Evolutionary conservation across 2,797 vertebrate species (phyloP).

Genomic region (Falco cherrug): DNA sequence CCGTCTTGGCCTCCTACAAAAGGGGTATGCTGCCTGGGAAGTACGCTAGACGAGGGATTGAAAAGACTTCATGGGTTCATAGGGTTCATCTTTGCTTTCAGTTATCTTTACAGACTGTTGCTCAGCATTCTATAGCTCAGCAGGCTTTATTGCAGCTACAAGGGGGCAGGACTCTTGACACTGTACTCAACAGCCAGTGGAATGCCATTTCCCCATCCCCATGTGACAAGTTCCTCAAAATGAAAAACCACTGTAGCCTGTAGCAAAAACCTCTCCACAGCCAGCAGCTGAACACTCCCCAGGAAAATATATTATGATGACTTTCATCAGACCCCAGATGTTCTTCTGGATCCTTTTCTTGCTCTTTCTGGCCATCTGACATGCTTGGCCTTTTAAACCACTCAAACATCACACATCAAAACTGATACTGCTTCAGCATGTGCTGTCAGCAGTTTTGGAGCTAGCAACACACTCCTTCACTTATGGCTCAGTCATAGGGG

Average conservation of each 20-base stretch:
- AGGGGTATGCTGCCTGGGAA: neutral
- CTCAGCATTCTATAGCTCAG: neutral
- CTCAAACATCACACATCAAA: neutral
- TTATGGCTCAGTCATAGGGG: neutral
- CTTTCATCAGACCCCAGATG: neutral
- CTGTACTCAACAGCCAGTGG: neutral
- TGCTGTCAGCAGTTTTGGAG: neutral
- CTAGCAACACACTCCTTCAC: neutral
- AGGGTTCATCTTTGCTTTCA: neutral
- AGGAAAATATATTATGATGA: neutral
- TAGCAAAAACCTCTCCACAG: neutral
- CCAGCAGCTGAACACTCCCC: neutral
- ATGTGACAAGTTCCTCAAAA: neutral
- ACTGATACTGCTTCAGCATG: neutral
- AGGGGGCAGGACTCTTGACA: neutral
- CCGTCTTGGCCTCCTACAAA: neutral
- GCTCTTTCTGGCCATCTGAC: neutral
- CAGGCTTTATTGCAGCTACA: neutral
- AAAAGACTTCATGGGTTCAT: neutral
- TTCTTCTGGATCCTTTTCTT: neutral
- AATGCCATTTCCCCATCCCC: neutral
- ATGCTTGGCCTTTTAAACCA: neutral
- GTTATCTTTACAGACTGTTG: neutral
- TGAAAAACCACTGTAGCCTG: neutral
- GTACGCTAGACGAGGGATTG: neutral